Evolutionary conservation across 2,797 vertebrate genomes (phyloP).

Genomic region (Halcyon badia): DNA sequence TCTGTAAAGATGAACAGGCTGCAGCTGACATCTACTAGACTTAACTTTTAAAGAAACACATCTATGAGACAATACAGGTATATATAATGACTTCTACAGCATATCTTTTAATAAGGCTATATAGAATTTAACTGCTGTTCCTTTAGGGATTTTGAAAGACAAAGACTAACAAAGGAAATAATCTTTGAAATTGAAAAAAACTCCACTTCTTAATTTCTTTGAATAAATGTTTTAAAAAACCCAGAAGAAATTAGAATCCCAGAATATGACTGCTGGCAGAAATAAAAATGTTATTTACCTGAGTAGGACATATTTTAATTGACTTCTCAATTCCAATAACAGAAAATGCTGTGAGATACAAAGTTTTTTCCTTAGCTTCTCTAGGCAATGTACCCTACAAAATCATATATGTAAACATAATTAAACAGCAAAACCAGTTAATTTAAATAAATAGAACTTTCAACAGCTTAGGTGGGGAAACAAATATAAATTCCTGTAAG

Average conservation of each 20-base stretch:
- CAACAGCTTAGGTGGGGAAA: neutral
- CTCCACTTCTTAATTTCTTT: neutral
- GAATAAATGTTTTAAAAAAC: neutral
- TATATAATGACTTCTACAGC: neutral
- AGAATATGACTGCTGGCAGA: neutral
- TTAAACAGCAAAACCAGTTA: neutral
- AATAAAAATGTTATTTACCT: constrained; percentile 70
- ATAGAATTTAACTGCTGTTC: neutral
- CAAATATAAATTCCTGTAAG: neutral
- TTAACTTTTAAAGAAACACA: neutral
- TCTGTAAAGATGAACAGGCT: constrained; percentile 75
- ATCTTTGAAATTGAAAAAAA: neutral
- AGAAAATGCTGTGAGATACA: constrained; percentile 90
- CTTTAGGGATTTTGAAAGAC: neutral
- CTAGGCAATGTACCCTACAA: constrained; percentile 73
- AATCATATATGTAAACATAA: neutral
- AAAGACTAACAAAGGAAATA: neutral
- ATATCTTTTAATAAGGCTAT: neutral
- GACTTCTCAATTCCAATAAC: constrained; percentile 86
- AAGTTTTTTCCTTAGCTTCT: constrained; percentile 78
- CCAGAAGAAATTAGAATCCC: neutral
- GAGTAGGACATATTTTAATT: constrained; percentile 75
- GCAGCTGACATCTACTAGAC: neutral
- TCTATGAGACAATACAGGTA: accelerated
- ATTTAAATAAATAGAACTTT: neutral